These are phyloP conservation scores for Hypsibius dujardini DNA, from an alignment of 1,140 invertebrate species.

Conservation along the genomic window DNA sequence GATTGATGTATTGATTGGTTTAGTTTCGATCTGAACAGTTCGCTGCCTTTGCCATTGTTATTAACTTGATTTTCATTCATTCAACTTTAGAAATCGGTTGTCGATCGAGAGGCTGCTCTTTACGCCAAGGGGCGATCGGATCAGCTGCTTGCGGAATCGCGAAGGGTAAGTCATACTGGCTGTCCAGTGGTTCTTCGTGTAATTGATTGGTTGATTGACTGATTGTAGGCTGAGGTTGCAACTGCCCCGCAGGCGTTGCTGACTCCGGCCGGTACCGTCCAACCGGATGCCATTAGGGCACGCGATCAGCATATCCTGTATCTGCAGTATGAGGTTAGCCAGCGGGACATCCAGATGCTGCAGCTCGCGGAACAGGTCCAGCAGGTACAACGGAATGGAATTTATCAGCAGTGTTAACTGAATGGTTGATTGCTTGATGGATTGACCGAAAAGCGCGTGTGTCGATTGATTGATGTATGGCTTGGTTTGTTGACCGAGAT, in stretches of 20 bases:
- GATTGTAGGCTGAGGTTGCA: not conserved
- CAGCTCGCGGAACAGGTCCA: not conserved
- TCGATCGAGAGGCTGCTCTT: not conserved
- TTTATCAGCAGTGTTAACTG: not conserved
- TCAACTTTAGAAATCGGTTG: not conserved
- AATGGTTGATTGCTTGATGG: not conserved
- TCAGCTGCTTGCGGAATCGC: not conserved
- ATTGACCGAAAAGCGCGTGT: not conserved
- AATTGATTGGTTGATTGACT: too few species aligned
- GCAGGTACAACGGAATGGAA: not conserved
- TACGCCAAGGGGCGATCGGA: not conserved
- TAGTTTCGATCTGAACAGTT: too few species aligned
- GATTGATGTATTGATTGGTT: not conserved
- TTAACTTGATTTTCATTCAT: not conserved
- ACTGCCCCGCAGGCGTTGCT: not conserved
- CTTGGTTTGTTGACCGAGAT: too few species aligned
- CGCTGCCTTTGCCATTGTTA: not conserved
- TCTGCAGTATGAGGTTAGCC: not conserved
- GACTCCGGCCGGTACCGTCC: not conserved
- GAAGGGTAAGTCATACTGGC: not conserved
- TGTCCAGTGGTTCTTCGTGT: not conserved
- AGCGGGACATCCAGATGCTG: not conserved
- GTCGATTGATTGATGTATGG: not conserved
- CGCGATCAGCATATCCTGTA: conserved; percentile 5
- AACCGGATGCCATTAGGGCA: not conserved